Evolutionary conservation across 2,113 vertebrate species (phyloP).

Genomic region (Rafetus swinhoei): DNA sequence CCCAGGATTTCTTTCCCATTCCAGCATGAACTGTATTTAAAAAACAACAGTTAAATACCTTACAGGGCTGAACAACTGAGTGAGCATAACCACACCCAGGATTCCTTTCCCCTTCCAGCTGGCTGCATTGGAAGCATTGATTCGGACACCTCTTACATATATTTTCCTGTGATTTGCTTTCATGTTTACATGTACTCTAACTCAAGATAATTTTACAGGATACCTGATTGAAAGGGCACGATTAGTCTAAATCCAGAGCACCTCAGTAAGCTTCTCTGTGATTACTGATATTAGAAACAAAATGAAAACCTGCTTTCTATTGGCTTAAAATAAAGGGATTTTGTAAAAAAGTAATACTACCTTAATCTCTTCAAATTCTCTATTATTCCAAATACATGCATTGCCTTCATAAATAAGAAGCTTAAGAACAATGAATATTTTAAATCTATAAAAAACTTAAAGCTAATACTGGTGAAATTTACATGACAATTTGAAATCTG

Average conservation of each 20-base stretch:
- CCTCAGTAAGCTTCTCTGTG: not conserved
- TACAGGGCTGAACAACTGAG: too few species aligned
- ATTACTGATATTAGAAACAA: not conserved
- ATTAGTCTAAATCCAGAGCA: not conserved
- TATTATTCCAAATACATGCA: constrained; percentile 28
- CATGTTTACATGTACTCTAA: not conserved
- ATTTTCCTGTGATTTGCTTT: not conserved
- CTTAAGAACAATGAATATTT: constrained; percentile 55
- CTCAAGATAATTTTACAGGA: not conserved
- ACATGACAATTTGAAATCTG: constrained; percentile 51
- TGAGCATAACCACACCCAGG: too few species aligned
- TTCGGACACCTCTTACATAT: too few species aligned
- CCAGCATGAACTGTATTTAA: too few species aligned
- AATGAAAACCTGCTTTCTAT: not conserved
- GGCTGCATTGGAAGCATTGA: too few species aligned
- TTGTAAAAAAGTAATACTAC: constrained; percentile 3
- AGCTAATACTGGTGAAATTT: constrained; percentile 47
- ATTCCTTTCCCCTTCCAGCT: too few species aligned
- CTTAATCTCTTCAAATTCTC: constrained; percentile 49
- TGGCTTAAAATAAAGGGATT: constrained; percentile 32
- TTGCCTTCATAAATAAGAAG: constrained; percentile 46
- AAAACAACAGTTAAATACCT: too few species aligned
- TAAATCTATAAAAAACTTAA: constrained; percentile 55
- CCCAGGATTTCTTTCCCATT: too few species aligned
- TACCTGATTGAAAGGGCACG: not conserved